phyloP scores from a whole-genome alignment of 2,113 vertebrate genomes.

The Beaufortia kweichowensis region DNA sequence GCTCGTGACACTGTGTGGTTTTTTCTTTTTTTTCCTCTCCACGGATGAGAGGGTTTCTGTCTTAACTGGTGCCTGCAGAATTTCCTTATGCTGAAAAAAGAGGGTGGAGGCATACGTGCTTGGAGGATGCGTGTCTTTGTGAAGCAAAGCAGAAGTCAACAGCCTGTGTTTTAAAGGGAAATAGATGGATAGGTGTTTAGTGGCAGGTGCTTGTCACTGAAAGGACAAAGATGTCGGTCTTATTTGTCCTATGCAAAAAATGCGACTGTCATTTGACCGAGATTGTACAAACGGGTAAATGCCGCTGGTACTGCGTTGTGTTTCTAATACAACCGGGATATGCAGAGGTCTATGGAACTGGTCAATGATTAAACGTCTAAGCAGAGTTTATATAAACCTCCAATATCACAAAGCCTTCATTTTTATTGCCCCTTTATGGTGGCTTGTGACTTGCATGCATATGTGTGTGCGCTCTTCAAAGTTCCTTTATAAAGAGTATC shows the following conservation, averaged over 20 bases:
- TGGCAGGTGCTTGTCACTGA: slow-evolving; percentile 37
- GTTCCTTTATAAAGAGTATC: slow-evolving; percentile 31
- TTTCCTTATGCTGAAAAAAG: slow-evolving; percentile 70
- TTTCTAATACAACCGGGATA: slow-evolving; percentile 45
- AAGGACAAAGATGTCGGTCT: slow-evolving; percentile 33
- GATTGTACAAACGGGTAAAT: background rate
- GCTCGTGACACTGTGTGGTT: slow-evolving; percentile 65
- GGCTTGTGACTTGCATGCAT: slow-evolving; percentile 21
- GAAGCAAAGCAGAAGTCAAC: slow-evolving; percentile 55
- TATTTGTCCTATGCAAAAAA: slow-evolving; percentile 18
- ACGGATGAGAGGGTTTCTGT: slow-evolving; percentile 66
- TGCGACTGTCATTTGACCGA: background rate
- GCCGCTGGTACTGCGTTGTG: slow-evolving; percentile 27
- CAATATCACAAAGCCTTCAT: slow-evolving; percentile 35
- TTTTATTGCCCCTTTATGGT: slow-evolving; percentile 44
- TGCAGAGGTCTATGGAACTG: background rate
- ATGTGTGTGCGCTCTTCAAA: slow-evolving; percentile 9
- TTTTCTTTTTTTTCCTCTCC: slow-evolving; percentile 65
- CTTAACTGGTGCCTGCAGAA: slow-evolving; percentile 69
- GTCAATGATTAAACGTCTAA: slow-evolving; percentile 59
- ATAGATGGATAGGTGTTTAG: slow-evolving; percentile 8
- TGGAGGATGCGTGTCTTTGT: slow-evolving; percentile 48
- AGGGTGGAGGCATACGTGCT: slow-evolving; percentile 54
- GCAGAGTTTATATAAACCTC: slow-evolving; percentile 43
- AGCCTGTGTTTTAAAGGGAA: slow-evolving; percentile 45